Evolutionary conservation across 1,140 invertebrate species (phyloP).

Genomic region (Brachionus sp.): DNA sequence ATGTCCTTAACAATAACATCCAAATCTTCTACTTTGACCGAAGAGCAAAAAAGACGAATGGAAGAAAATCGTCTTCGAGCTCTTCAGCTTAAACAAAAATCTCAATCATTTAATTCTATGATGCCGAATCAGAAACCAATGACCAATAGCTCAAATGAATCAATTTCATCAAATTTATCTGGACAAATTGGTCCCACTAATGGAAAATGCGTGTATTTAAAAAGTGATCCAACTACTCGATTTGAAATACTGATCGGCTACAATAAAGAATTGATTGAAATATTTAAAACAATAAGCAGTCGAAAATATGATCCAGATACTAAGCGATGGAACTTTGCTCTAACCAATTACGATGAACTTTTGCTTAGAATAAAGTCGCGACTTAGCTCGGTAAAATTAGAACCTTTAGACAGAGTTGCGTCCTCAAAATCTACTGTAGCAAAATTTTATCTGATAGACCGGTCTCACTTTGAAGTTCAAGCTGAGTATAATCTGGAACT

Average conservation of each 20-base stretch:
- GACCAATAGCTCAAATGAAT: not conserved
- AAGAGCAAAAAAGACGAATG: constrained; percentile 41
- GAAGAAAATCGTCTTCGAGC: constrained; percentile 42
- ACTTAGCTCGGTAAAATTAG: not conserved
- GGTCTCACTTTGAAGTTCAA: constrained; percentile 41
- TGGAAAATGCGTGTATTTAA: constrained; percentile 28
- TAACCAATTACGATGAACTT: constrained; percentile 28
- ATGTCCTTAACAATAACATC: constrained; percentile 20
- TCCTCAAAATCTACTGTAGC: not conserved
- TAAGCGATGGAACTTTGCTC: constrained; percentile 34
- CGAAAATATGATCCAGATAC: constrained; percentile 37
- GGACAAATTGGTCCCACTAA: not conserved
- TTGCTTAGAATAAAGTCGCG: not conserved
- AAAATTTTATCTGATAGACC: constrained; percentile 20
- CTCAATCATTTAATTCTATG: not conserved
- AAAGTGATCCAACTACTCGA: not conserved
- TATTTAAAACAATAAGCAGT: constrained; percentile 17
- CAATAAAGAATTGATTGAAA: constrained; percentile 33
- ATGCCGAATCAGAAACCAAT: not conserved
- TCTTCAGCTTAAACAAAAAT: constrained; percentile 27
- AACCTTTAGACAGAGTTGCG: constrained; percentile 17
- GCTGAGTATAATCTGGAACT: constrained; percentile 21
- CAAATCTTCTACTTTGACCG: not conserved
- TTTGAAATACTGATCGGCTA: constrained; percentile 37
- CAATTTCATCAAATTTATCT: not conserved